Base-by-base conservation (phyloP, 2,113 vertebrate genomes). In the Ptilorrhoa leucosticta region DNA sequence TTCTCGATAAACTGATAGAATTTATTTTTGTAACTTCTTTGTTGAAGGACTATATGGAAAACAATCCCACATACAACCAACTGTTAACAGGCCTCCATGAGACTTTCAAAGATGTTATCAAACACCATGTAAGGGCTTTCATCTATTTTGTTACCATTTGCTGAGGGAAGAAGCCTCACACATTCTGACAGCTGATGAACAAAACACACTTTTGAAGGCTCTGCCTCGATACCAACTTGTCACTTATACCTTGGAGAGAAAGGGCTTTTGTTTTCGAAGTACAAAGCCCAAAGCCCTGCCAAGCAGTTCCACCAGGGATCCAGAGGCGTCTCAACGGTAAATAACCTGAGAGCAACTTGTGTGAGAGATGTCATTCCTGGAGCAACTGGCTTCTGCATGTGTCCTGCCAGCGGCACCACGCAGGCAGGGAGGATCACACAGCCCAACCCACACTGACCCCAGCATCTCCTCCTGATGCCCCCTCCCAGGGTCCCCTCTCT, bases 341-440 rank as follows among this genome's bases (percentile, higher is more conserved):
- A 75, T 45, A 69, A 71, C 17, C 22, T 21, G 58, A 51, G 69
- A 65, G 14, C 4, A 87, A 18, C 9, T 31, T 76, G 16, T 40
- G 15, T 61, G 54, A 40, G 37, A 58, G 61, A 33, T 53, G n/a
- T 21, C 20, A 30, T 21, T 82, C 60, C 23, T 63, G 65, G 16
- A 70, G 26, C n/a, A 42, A 18, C 11, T 10, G 28, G 24, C 27
- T 78, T 35, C 30, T 9, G 5, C 54, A 8, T 0, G 0, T 7
- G 28, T 64, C 39, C 53, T 33, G 35, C 8, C n/a, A 37, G 24
- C 0, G 1, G 14, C 28, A 68, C 14, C 60, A 15, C 0, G 0
- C 2, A 2, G 54, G 23, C 40, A 69, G 37, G 0, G 0, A 70
- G 65, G 37, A 73, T 24, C 37, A 19, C 7, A 13, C 11, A 40